Evolutionary conservation across 2,797 vertebrate species (phyloP), one percentile per base, ranked within the genome.

Genomic region (Hydrolagus colliei): DNA sequence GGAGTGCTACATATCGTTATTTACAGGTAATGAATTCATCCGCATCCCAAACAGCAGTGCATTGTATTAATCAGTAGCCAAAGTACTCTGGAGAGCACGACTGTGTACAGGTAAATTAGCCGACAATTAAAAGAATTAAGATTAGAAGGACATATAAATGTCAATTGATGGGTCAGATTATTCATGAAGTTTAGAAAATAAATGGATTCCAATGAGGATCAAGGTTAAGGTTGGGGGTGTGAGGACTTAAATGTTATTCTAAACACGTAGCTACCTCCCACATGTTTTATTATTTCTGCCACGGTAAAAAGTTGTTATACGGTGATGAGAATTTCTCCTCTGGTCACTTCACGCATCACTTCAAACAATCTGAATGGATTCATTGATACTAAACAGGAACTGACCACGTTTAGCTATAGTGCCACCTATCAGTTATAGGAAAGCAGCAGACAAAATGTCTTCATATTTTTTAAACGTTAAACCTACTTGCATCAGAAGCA

Each of bases 381-480:
- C 20, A 9, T 9, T 84, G 18, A 67, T 84, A 10, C 5, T 71
- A 84, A 84, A 84, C 4, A 41, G 14, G 9, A 9, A 4, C 71
- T 84, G 65, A 84, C 52, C 14, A 12, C 68, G 35, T 16, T 52
- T 52, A 18, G 12, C 32, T 68, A 14, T 2, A 84, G 79, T 84
- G 65, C 32, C 65, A 71, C 35, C 79, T 84, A 63, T 27, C 79
- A 84, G 32, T 84, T 84, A 41, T 67, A 5, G 32, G 65, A 32
- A 71, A 71, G 41, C 52, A 41, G 18, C 3, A 41, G 65, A 6
- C 32, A 41, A 9, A 6, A 13, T 11, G 13, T 67, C n/a, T 67
- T 84, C 68, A 20, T 84, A 41, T 71, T 68, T 52, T 52, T 52
- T 52, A 52, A 52, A 52, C 41, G 6, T 52, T 84, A 71, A 84